Base-by-base conservation (phyloP, 2,797 vertebrate species). In the Gymnoscopelus braueri region DNA sequence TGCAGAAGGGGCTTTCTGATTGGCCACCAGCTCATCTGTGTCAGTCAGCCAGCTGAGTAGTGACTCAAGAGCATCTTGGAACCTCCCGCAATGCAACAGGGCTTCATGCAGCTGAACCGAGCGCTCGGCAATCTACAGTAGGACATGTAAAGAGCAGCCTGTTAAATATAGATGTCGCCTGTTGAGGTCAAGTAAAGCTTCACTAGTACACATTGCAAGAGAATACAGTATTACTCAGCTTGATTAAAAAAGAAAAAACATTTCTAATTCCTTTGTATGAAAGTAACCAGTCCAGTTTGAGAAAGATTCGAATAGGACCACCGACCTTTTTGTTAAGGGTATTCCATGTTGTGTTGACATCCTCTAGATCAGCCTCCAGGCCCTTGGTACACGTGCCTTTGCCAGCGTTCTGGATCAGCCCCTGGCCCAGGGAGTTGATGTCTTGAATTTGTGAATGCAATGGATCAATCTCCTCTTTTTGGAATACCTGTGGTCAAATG, bases 21-120 rank as follows among this genome's bases (percentile, higher is more conserved):
- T 98, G 90, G 96, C 95, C 81, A 99, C 93, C 0, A 99, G 96
- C 24, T 99, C 98, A 77, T 99, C 98, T 0, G 98, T 99, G 87
- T 99, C 97, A 29, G 91, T 96, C 76, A 99, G 93, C 98, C 98
- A 99, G 91, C 97, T 97, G 78, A 99, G 95, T 77, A 99, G 91
- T 23, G 98, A 98, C 89, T 99, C 98, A 72, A 99, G 90, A 29
- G 98, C 97, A 83, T 99, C 98, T 88, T 99, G 98, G 90, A 99
- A 99, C 73, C 96, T 95, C 71, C 98, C 98, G 84, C 98, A 98
- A 68, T 96, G 97, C 80, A 99, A 88, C 60, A 99, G 90, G n/a
- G 98, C 97, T 92, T 99, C 96, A 39, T 99, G 98, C 70, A 99
- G 91, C 70, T 98, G 96, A 0, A 96, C 95, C 10, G 97, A 96